Evolutionary conservation across 1,140 invertebrate genomes (phyloP), one percentile per base, ranked within the genome.

Genomic region (Arctopsyche grandis): DNA sequence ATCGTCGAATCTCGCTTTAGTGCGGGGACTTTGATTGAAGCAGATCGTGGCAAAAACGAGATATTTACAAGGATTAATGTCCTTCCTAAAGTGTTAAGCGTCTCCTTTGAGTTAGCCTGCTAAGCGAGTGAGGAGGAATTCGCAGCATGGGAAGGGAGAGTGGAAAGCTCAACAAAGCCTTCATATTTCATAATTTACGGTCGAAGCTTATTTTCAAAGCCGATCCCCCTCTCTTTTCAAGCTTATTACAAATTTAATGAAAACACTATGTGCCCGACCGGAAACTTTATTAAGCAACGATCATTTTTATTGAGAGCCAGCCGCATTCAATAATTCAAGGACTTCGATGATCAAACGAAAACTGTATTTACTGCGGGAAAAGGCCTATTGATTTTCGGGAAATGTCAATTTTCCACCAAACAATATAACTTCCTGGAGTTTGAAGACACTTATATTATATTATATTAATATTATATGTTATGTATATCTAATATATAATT

Each of bases 21-120:
- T 52, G 10, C 16, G 48, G 16, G 48, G 48, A 38, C 48, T 52
- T 52, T 52, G 48, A 52, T 52, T 52, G 48, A 52, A 52, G 48
- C 48, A 16, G 48, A 52, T 52, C 48, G 29, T 38, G 29, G 29
- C 29, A 38, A 38, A n/a, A 38, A 38, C 29, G 48, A 52, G 48
- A 52, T 52, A 52, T 52, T 52, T 52, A 52, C 48, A 52, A 52
- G 48, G 48, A 52, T 52, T 52, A 52, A 52, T 52, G 48, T 52
- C 48, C 48, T 52, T 52, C 48, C 48, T 52, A 52, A 52, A 52
- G 48, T 52, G 48, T 52, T 52, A 52, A 52, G 48, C 48, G 48
- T 52, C 48, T 52, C 48, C 48, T 52, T 52, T 52, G 48, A 52
- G 48, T 16, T 12, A 12, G 48, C 29, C 29, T 7, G 29, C 29